Evolutionary conservation across 1,140 invertebrate species (phyloP).

Genomic region (Aphelinus certus): DNA sequence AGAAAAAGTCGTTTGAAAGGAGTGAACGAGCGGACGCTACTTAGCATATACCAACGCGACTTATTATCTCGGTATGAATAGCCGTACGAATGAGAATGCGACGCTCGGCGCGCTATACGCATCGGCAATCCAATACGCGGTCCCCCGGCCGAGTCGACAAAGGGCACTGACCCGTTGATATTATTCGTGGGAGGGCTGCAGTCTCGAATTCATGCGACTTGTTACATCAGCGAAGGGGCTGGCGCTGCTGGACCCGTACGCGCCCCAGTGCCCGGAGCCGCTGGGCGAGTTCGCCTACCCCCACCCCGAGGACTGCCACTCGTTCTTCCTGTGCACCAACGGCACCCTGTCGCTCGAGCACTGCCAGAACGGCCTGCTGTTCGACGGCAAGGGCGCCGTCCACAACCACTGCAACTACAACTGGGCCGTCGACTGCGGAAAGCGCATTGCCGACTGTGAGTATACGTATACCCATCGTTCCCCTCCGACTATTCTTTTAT

Average conservation of each 20-base stretch:
- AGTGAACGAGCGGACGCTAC: too few species aligned
- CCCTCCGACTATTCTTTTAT: neutral
- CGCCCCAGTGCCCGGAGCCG: conserved; percentile 73
- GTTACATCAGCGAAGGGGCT: neutral
- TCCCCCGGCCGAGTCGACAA: too few species aligned
- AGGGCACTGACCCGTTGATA: too few species aligned
- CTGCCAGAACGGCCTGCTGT: conserved; percentile 91
- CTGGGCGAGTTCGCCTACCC: conserved; percentile 81
- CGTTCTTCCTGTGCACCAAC: conserved; percentile 91
- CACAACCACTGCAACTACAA: conserved; percentile 94
- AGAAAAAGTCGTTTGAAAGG: too few species aligned
- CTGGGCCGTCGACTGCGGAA: conserved; percentile 90
- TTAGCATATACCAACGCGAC: too few species aligned
- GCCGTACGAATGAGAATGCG: too few species aligned
- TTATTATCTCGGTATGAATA: too few species aligned
- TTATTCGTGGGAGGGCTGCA: too few species aligned
- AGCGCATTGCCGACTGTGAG: conserved; percentile 83
- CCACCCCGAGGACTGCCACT: conserved; percentile 84
- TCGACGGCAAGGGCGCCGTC: conserved; percentile 87
- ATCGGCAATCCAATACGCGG: too few species aligned
- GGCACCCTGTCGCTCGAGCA: conserved; percentile 88
- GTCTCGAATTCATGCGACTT: too few species aligned
- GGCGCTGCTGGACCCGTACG: neutral
- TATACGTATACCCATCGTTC: conserved; percentile 43
- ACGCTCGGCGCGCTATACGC: too few species aligned